Evolutionary conservation across 1,140 invertebrate genomes (phyloP).

Genomic region (Doryteuthis pealeii): DNA sequence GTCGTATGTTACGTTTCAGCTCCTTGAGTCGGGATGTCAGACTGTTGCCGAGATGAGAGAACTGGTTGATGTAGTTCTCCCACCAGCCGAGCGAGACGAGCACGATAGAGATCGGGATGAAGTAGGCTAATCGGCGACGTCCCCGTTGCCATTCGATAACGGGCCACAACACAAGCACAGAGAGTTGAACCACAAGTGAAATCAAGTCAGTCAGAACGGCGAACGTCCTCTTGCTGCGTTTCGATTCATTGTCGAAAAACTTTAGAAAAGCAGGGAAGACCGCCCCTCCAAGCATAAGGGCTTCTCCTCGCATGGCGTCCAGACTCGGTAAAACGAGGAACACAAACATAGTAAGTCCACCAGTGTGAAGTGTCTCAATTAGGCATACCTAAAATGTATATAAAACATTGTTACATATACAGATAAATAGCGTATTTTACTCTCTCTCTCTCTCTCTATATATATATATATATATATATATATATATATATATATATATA

Average conservation of each 20-base stretch:
- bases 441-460: no score
- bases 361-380: slow-evolving; percentile 50
- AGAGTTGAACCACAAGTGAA: slow-evolving; percentile 41
- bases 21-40: slow-evolving; percentile 34
- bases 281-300: slow-evolving; percentile 45
- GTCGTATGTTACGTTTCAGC: slow-evolving; percentile 43
- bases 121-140: slow-evolving; percentile 29
- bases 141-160: slow-evolving; percentile 25
- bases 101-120: slow-evolving; percentile 46
- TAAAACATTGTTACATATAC: no score
- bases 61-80: slow-evolving; percentile 57
- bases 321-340: slow-evolving; percentile 51
- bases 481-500: no score
- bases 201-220: slow-evolving; percentile 40
- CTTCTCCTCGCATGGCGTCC: slow-evolving; percentile 40
- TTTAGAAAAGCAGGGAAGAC: slow-evolving; percentile 47
- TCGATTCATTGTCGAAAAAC: slow-evolving; percentile 42
- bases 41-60: slow-evolving; percentile 37
- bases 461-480: no score
- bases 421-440: no score
- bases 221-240: slow-evolving; percentile 31
- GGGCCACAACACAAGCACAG: slow-evolving; percentile 44
- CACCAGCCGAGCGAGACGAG: slow-evolving; percentile 54
- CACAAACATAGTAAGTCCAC: slow-evolving; percentile 50
- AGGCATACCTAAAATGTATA: slow-evolving; percentile 42